These are phyloP conservation scores for Crocodylus rhombifer DNA, from an alignment of 2,797 vertebrate species.

Conservation along the genomic window DNA sequence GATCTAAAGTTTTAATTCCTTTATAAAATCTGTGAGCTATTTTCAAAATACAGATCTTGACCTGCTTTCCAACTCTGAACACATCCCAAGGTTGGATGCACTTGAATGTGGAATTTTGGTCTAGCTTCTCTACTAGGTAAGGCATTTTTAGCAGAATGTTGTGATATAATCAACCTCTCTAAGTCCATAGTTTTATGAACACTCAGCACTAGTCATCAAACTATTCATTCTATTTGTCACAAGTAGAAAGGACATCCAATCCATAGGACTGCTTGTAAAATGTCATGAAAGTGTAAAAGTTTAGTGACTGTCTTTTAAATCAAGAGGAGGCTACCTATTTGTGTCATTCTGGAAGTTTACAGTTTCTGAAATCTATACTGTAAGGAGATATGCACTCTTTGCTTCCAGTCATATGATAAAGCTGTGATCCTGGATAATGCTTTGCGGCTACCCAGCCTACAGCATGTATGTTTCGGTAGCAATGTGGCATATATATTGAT, in stretches of 20 bases:
- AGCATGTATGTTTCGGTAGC: not conserved
- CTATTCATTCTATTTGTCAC: not conserved
- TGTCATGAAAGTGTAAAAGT: not conserved
- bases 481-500: not conserved
- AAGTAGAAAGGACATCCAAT: no score
- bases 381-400: not conserved
- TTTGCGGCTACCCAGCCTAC: not conserved
- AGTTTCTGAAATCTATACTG: constrained; percentile 1
- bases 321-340: not conserved
- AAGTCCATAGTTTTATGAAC: not conserved
- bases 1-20: not conserved
- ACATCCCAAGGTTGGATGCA: not conserved
- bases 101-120: not conserved
- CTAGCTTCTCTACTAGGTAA: not conserved
- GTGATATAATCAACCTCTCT: not conserved
- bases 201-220: constrained; percentile 5
- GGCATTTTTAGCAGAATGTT: not conserved
- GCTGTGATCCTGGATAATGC: not conserved
- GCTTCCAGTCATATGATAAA: not conserved
- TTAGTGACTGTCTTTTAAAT: constrained; percentile 18
- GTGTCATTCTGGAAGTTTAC: constrained; percentile 2
- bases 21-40: not conserved
- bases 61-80: not conserved
- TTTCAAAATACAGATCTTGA: not conserved
- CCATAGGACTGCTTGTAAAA: rapidly evolving